phyloP scores from a whole-genome alignment of 1,140 invertebrate species.

The roundworm (Caenorhabditis elegans) region DNA sequence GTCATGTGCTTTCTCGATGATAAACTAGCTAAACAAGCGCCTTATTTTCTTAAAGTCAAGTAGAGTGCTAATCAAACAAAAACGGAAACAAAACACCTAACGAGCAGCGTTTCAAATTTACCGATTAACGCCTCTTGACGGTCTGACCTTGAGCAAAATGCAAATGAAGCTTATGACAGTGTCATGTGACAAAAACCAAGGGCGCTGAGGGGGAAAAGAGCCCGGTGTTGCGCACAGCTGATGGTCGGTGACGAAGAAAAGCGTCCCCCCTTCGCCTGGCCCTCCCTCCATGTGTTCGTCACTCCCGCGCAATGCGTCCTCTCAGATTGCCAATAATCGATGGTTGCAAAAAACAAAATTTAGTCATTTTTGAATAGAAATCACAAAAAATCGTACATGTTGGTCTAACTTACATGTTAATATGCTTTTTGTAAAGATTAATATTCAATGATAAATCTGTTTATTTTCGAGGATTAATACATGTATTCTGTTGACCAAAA shows the following conservation, averaged over 20 bases:
- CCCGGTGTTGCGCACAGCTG: constrained; percentile 13
- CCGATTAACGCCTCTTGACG: background rate
- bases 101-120: background rate
- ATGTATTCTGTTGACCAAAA: too few relatives aligned
- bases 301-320: background rate
- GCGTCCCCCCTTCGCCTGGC: background rate
- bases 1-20: background rate
- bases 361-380: too few relatives aligned
- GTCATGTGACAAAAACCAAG: constrained; percentile 29
- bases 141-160: constrained; percentile 1
- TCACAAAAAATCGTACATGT: too few relatives aligned
- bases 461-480: too few relatives aligned
- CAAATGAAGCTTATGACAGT: constrained; percentile 28
- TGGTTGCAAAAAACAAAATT: too few relatives aligned
- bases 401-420: too few relatives aligned
- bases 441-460: too few relatives aligned
- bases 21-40: background rate
- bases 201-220: background rate
- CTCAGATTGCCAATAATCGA: background rate
- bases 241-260: background rate
- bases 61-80: background rate
- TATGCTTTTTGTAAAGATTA: too few relatives aligned
- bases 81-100: background rate
- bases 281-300: background rate
- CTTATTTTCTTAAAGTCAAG: background rate